Evolutionary conservation across 2,113 vertebrate genomes (phyloP), one percentile per base, ranked within the genome.

Genomic region (Amphilophus citrinellus): DNA sequence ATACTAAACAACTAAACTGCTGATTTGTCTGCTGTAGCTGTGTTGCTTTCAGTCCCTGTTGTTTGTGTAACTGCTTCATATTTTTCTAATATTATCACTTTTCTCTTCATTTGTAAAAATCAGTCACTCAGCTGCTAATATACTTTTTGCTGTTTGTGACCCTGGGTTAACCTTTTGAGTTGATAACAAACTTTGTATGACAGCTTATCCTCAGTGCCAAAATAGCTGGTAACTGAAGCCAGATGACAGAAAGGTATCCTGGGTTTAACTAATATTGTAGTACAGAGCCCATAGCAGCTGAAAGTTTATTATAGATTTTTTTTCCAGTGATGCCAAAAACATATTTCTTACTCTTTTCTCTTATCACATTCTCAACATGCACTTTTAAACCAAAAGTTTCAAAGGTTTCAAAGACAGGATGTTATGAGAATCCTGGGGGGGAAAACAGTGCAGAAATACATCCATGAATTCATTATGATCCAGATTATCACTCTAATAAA

Each of bases 401-500:
- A 35, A 35, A 75, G n/a, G 61, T 30, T 35, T 35, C 35, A 35
- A 35, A 35, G 35, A 39, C 30, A 37, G 63, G 6, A 6, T 37
- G 44, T 62, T 17, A 32, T 37, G 17, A 35, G 59, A 57, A 32
- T 68, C 8, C 11, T 14, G 27, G 17, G 10, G 10, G 62, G 61
- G 35, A 59, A 57, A 56, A 4, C 3, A 1, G 10, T 5, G 8
- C 30, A 7, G 63, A 37, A 20, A 80, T 37, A 77, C 30, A 58
- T 61, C 47, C 50, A 20, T 13, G 60, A 83, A 66, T 60, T 88
- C 20, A 77, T 76, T 87, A 85, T 77, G 63, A 59, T 77, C 84
- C 30, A 86, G 84, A 87, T 89, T 77, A 87, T 84, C 50, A 58
- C 44, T 79, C 61, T 76, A 84, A 93, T 93, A 89, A 92, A 80